phyloP scores from a whole-genome alignment of 92 coral and sea anemone genomes.

The Parazoanthus darwini region DNA sequence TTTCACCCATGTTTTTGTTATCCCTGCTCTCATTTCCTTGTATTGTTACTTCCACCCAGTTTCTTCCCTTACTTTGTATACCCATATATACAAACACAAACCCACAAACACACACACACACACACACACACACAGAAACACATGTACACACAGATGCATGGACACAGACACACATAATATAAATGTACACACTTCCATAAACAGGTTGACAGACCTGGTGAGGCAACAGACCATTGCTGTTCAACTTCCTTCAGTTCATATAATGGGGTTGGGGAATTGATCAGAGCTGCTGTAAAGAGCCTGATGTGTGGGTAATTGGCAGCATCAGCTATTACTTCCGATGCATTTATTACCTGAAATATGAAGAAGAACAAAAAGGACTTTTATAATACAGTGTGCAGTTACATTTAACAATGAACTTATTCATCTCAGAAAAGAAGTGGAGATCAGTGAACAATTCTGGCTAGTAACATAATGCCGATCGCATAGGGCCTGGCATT shows the following conservation, averaged over 20 bases:
- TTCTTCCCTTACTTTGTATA: not conserved
- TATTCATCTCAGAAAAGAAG: too few relatives aligned
- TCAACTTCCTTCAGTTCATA: conserved; percentile 69
- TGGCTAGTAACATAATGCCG: too few relatives aligned
- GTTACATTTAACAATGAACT: not conserved
- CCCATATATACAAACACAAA: not conserved
- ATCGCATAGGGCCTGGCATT: too few relatives aligned
- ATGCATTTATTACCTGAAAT: conserved; percentile 72
- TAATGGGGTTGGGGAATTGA: conserved; percentile 62
- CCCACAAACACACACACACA: not conserved
- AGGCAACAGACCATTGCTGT: conserved; percentile 90
- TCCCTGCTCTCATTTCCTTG: too few relatives aligned
- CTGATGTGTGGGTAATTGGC: conserved; percentile 79
- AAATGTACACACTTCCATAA: not conserved
- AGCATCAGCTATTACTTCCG: conserved; percentile 80
- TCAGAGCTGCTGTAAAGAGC: conserved; percentile 79
- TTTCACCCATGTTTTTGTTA: too few relatives aligned
- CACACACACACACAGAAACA: not conserved
- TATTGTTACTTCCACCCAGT: too few relatives aligned
- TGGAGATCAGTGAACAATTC: too few relatives aligned
- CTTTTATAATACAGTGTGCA: not conserved
- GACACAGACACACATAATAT: not conserved
- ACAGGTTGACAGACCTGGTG: conserved; percentile 63
- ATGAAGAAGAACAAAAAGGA: not conserved
- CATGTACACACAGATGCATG: not conserved